These are phyloP conservation scores for Leucoraja erinaceus DNA, from an alignment of 2,113 vertebrate genomes.

Conservation along the genomic window DNA sequence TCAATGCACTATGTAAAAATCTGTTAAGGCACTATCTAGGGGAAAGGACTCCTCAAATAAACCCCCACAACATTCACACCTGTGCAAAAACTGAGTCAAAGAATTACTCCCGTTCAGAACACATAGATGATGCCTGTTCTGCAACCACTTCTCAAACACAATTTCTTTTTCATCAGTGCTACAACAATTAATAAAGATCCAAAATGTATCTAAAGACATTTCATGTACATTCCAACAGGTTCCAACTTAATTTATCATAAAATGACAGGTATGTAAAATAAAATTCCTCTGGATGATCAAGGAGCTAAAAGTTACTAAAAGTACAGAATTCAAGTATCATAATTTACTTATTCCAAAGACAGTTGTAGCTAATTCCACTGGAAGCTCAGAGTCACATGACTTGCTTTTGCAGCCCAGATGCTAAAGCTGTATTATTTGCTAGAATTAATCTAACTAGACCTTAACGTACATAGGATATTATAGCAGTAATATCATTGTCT, in stretches of 20 bases:
- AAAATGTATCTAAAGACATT: conserved; percentile 43
- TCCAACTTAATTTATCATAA: conserved; percentile 70
- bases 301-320: conserved; percentile 62
- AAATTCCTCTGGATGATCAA: conserved; percentile 62
- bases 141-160: conserved; percentile 49
- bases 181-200: conserved; percentile 70
- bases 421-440: conserved; percentile 12
- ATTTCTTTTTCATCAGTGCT: conserved; percentile 55
- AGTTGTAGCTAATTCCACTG: conserved; percentile 62
- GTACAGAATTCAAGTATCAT: conserved; percentile 76
- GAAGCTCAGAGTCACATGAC: conserved; percentile 16
- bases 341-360: conserved; percentile 72
- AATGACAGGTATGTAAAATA: conserved; percentile 67
- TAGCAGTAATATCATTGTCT: conserved; percentile 7
- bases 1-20: conserved; percentile 72
- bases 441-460: conserved; percentile 16
- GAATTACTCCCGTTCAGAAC: conserved; percentile 41
- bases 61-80: conserved; percentile 72
- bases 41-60: conserved; percentile 64
- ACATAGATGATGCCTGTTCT: conserved; percentile 61
- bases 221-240: conserved; percentile 71
- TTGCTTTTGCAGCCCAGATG: conserved; percentile 1
- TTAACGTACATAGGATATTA: conserved; percentile 17
- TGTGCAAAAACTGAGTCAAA: conserved; percentile 65
- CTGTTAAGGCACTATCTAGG: conserved; percentile 79